Conservation (phyloP, 1,140 invertebrate species). For the Venturia canescens region DNA sequence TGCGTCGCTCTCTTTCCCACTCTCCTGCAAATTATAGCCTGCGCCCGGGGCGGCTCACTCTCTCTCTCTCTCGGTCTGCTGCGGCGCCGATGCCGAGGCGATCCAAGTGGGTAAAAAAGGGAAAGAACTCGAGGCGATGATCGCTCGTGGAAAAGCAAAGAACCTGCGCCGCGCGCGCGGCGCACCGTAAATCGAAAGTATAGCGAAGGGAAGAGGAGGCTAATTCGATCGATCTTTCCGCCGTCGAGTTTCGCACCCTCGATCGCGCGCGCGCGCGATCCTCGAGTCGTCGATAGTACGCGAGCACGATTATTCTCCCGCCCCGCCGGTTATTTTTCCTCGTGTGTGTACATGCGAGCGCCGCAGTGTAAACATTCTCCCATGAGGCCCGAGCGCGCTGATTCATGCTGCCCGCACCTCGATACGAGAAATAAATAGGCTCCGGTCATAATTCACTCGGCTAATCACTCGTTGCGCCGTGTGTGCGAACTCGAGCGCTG, state of each 20-base stretch:
- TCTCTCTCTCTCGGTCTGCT: too few species aligned
- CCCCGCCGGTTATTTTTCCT: background rate
- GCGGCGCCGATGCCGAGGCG: too few species aligned
- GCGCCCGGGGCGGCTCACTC: background rate
- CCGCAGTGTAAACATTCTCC: constrained; percentile 36
- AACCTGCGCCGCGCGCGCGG: too few species aligned
- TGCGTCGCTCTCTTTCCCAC: constrained; percentile 36
- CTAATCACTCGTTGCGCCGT: too few species aligned
- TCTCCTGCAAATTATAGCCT: constrained; percentile 52
- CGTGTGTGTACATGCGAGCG: background rate
- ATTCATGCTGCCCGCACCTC: too few species aligned
- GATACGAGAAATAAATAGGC: background rate
- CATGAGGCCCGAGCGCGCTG: constrained; percentile 17
- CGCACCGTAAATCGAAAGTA: constrained; percentile 22
- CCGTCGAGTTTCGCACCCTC: constrained; percentile 32
- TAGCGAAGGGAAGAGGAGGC: constrained; percentile 7
- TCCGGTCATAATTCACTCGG: too few species aligned
- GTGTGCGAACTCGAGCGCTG: too few species aligned
- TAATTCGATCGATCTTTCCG: constrained; percentile 36
- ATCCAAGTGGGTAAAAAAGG: too few species aligned
- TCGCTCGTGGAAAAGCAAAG: constrained; percentile 36
- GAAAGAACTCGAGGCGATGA: constrained; percentile 32
- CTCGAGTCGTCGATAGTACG: constrained; percentile 33
- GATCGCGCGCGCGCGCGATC: constrained; percentile 1
- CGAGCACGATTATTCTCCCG: constrained; percentile 33